phyloP scores from a whole-genome alignment of 2,797 vertebrate genomes.

The Prionace glauca region DNA sequence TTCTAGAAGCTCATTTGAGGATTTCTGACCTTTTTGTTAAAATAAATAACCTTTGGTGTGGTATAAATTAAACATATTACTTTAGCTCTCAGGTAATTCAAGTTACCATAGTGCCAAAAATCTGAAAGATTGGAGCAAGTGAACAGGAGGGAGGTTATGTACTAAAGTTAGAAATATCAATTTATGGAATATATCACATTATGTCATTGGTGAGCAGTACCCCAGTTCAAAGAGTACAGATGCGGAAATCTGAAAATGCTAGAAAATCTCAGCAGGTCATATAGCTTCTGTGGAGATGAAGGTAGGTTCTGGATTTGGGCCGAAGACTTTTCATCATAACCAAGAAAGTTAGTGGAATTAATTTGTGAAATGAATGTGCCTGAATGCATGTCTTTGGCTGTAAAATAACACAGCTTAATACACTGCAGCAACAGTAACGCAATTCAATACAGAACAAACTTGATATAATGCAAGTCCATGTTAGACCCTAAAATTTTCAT shows the following conservation, averaged over 20 bases:
- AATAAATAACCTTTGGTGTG: neutral
- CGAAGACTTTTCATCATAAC: neutral
- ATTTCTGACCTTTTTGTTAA: neutral
- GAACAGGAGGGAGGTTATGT: neutral
- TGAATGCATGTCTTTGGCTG: neutral
- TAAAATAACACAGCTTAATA: neutral
- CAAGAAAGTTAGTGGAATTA: neutral
- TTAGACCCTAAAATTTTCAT: neutral
- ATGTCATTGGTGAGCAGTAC: neutral
- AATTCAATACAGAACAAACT: neutral
- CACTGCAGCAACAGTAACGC: neutral
- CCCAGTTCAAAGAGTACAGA: neutral
- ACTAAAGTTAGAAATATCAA: neutral
- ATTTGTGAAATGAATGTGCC: neutral
- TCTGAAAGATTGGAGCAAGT: neutral
- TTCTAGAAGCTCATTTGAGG: neutral
- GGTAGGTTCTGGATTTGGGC: neutral
- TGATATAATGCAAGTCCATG: neutral
- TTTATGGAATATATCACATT: neutral
- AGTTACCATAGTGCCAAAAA: neutral
- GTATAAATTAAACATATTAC: neutral
- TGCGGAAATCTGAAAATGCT: neutral
- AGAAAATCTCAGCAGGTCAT: neutral
- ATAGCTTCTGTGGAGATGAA: neutral
- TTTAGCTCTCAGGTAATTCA: neutral